These are phyloP conservation scores for Drosophila sp. DNA, from an alignment of 1,140 invertebrate species.

Conservation along the genomic window DNA sequence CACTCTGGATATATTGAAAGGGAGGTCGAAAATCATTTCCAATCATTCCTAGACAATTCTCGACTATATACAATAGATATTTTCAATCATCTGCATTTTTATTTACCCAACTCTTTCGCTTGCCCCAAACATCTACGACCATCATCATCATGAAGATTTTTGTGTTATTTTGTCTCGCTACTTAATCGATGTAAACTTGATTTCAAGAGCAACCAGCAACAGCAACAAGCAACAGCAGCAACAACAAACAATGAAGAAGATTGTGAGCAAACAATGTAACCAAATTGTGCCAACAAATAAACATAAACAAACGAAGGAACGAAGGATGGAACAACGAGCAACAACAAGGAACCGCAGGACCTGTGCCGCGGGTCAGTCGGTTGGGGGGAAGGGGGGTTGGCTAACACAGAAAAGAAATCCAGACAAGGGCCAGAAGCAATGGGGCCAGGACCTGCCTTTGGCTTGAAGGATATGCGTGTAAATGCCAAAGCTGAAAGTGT, in stretches of 20 bases:
- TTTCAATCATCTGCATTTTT: constrained; percentile 8
- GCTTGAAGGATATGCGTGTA: constrained; percentile 45
- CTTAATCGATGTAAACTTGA: constrained; percentile 76
- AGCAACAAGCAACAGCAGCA: constrained; percentile 16
- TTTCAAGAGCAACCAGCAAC: constrained; percentile 52
- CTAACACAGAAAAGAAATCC: constrained; percentile 69
- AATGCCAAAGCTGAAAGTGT: constrained; percentile 73
- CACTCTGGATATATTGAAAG: too few species aligned
- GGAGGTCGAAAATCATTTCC: too few species aligned
- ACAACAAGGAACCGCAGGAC: constrained; percentile 6
- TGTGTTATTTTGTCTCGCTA: constrained; percentile 59
- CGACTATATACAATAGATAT: background rate
- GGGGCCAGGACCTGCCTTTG: constrained; percentile 28
- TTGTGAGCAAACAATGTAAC: constrained; percentile 80
- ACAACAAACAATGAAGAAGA: constrained; percentile 64
- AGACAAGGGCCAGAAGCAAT: constrained; percentile 27
- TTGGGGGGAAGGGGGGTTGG: background rate
- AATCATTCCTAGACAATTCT: too few species aligned
- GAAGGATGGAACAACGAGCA: constrained; percentile 23
- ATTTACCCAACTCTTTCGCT: background rate
- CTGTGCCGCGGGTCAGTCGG: constrained; percentile 64
- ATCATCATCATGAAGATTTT: constrained; percentile 36
- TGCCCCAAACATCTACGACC: background rate
- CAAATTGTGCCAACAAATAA: constrained; percentile 81
- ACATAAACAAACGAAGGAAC: constrained; percentile 67